These are phyloP conservation scores for Paralichthys olivaceus DNA, from an alignment of 2,113 vertebrate species.

Conservation along the genomic window DNA sequence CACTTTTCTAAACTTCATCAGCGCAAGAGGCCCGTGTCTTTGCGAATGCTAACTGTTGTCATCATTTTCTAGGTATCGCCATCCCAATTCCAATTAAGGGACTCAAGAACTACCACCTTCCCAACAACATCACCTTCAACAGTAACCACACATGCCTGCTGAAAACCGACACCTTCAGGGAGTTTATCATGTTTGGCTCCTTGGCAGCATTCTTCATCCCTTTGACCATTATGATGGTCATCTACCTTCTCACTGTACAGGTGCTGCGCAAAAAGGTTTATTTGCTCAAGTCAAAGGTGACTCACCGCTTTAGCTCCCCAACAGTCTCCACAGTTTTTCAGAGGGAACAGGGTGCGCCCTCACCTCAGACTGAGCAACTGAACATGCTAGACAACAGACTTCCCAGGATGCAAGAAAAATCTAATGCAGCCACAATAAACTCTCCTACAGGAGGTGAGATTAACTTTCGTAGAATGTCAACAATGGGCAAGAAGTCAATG, in stretches of 20 bases:
- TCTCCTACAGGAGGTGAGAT: slow-evolving; percentile 69
- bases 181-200: slow-evolving; percentile 95
- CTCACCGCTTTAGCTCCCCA: slow-evolving; percentile 85
- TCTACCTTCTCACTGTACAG: slow-evolving; percentile 93
- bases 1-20: too few relatives aligned
- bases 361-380: slow-evolving; percentile 82
- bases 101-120: slow-evolving; percentile 78
- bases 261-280: slow-evolving; percentile 92
- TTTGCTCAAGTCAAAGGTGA: slow-evolving; percentile 87
- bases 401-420: slow-evolving; percentile 69
- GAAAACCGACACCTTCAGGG: slow-evolving; percentile 85
- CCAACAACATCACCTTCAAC: slow-evolving; percentile 82
- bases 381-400: slow-evolving; percentile 80
- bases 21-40: neutral
- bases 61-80: slow-evolving; percentile 90
- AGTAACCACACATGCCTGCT: slow-evolving; percentile 89
- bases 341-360: slow-evolving; percentile 75
- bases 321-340: slow-evolving; percentile 90
- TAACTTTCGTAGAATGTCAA: slow-evolving; percentile 85
- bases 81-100: slow-evolving; percentile 94
- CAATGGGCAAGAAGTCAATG: slow-evolving; percentile 91
- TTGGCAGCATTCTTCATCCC: slow-evolving; percentile 93
- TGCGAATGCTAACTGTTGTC: slow-evolving; percentile 16
- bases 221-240: slow-evolving; percentile 95
- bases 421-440: slow-evolving; percentile 1